These are phyloP conservation scores for Trachelus tabidus DNA, from an alignment of 2,888 invertebrate genomes.

Conservation along the genomic window DNA sequence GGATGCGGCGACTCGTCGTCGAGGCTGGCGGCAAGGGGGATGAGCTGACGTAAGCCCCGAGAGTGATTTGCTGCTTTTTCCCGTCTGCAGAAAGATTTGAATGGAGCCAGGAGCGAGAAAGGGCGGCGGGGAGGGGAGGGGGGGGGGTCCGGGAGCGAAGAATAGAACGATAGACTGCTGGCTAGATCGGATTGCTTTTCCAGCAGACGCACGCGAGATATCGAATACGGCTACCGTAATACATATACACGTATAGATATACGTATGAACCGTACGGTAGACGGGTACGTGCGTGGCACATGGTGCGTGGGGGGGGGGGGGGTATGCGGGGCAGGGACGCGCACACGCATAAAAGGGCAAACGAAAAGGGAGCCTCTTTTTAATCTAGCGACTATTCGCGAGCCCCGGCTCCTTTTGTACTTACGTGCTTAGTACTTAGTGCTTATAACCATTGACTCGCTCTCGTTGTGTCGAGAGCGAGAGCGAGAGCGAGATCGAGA, in stretches of 20 bases:
- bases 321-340: slow-evolving; percentile 10
- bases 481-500: slow-evolving; percentile 2
- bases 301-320: slow-evolving; percentile 19
- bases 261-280: slow-evolving; percentile 1
- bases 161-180: too few relatives aligned
- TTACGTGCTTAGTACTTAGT: slow-evolving; percentile 56
- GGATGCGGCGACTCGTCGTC: too few relatives aligned
- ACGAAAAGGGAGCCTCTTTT: slow-evolving; percentile 51
- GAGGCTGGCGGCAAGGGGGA: too few relatives aligned
- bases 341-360: slow-evolving; percentile 19
- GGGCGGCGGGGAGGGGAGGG: too few relatives aligned
- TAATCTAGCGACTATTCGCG: slow-evolving; percentile 66
- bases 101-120: too few relatives aligned
- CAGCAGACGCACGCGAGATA: slow-evolving; percentile 50
- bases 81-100: too few relatives aligned
- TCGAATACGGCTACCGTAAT: slow-evolving; percentile 27
- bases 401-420: slow-evolving; percentile 60
- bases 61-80: too few relatives aligned
- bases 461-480: slow-evolving; percentile 13
- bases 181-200: slow-evolving; percentile 53
- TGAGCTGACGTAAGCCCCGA: too few relatives aligned
- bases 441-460: slow-evolving; percentile 54
- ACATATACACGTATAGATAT: slow-evolving; percentile 12
- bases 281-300: slow-evolving; percentile 20
- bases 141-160: too few relatives aligned